Conservation (phyloP, 2,113 vertebrate genomes). For the Anguilla japonica region DNA sequence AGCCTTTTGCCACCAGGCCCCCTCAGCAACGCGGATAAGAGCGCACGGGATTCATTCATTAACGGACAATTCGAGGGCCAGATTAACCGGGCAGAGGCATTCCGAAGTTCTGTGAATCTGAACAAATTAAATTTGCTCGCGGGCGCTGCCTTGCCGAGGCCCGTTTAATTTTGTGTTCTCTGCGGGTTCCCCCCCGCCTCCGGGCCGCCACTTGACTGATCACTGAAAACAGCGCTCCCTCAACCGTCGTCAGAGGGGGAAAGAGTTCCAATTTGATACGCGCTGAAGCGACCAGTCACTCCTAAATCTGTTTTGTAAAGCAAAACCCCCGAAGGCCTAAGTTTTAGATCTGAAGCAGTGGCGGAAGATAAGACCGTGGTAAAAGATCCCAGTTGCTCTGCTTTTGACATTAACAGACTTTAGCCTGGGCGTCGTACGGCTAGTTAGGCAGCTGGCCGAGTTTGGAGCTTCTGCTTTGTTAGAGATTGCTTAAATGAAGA, state of each 20-base stretch:
- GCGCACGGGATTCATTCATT: slow-evolving; percentile 57
- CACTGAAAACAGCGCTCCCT: not conserved
- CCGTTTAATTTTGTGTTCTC: slow-evolving; percentile 48
- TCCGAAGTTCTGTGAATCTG: slow-evolving; percentile 67
- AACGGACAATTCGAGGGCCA: slow-evolving; percentile 59
- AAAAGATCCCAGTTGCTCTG: not conserved
- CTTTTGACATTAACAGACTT: not conserved
- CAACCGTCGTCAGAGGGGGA: not conserved
- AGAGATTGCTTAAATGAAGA: not conserved
- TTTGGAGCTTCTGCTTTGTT: not conserved
- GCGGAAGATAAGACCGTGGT: not conserved
- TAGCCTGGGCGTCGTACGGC: not conserved
- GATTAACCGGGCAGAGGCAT: slow-evolving; percentile 67
- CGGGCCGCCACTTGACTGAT: not conserved
- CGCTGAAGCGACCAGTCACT: not conserved
- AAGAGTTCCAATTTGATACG: not conserved
- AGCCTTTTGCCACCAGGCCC: slow-evolving; percentile 38
- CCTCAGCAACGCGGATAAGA: not conserved
- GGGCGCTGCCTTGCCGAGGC: slow-evolving; percentile 55
- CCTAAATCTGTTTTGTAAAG: not conserved
- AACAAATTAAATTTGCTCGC: slow-evolving; percentile 65
- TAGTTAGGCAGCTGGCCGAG: not conserved
- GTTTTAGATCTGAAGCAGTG: not conserved
- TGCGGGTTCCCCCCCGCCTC: not conserved
- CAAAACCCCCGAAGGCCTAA: not conserved